Base-by-base conservation (phyloP, 30 jellyfish, hydroid and myxozoan species). In the Aurelia sp. region DNA sequence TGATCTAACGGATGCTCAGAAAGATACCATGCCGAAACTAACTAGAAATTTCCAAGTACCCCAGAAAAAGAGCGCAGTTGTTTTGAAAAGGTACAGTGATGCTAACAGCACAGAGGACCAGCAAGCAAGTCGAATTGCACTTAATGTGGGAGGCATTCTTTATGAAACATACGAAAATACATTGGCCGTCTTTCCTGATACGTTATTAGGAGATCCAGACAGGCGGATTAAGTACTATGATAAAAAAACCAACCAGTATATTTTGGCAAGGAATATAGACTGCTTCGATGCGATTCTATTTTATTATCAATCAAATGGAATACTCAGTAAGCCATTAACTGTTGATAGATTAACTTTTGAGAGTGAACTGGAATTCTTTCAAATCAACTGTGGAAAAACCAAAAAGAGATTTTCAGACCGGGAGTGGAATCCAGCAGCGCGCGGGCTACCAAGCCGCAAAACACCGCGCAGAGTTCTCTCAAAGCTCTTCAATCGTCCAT, bases 301-400 rank as follows among this genome's bases (percentile, higher is more conserved):
- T 66, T 91, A 77, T 79, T 91, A 91, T 72, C 98, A 91, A 65
- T 91, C 98, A 21, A 58, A 78, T 8, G 98, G 98, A 20, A 91
- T 87, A 13, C 91, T 81, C 21, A 41, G 91, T 19, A 85, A 80
- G 63, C 95, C 98, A n/a, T 74, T 52, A 35, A 27, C 70, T 44
- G 82, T 91, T 18, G 91, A 79, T 50, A 82, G 94, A 60, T 68
- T 58, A 41, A 24, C 73, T 0, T 91, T 91, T 77, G 88, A 67
- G 60, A 75, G 69, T 12, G 98, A 91, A 24, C 52, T 91, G 3
- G 90, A 62, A 18, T 91, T 91, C 63, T 91, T 76, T 68, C 88
- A 79, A 69, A 80, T 91, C 64, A 59, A 70, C 51, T 17, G 38
- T 8, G n/a, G 30, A 18, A 74, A 59, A 17, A 5, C 44, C 18